Conservation (phyloP, 2,113 vertebrate genomes). For the Bos taurus region DNA sequence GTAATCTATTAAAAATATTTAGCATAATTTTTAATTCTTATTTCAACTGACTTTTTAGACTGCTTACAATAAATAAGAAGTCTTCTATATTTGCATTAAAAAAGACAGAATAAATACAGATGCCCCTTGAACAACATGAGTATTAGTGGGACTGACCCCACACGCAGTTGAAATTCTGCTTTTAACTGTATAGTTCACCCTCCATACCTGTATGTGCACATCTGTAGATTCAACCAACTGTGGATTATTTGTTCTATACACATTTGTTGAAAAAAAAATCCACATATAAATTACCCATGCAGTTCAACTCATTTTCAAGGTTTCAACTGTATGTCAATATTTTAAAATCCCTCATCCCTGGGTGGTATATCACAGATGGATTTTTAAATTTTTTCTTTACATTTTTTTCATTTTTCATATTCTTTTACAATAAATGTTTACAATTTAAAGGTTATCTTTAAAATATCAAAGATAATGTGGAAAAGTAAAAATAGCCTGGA, state of each 20-base stretch:
- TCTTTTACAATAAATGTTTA: background rate
- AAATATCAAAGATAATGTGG: background rate
- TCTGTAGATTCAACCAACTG: background rate
- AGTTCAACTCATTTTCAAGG: background rate
- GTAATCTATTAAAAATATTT: background rate
- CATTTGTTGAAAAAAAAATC: background rate
- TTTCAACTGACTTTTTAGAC: background rate
- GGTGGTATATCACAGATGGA: background rate
- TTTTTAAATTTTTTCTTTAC: background rate
- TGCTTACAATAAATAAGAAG: background rate
- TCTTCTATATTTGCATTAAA: background rate
- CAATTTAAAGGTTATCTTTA: conserved; percentile 30
- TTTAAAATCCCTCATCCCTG: background rate
- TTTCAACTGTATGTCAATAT: background rate
- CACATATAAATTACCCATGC: background rate
- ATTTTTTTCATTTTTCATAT: background rate
- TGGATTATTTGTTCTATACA: background rate
- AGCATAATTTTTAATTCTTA: background rate
- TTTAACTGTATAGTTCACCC: background rate
- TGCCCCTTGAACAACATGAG: background rate
- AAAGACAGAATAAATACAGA: background rate
- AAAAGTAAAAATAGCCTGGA: background rate
- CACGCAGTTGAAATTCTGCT: background rate
- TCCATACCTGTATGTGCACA: background rate
- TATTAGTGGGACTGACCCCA: background rate